Percentiles rank a stretch among this genome's conserved stretches.
Conservation (phyloP, 2,797 vertebrate species). For the Micropoecilia bifurca region DNA sequence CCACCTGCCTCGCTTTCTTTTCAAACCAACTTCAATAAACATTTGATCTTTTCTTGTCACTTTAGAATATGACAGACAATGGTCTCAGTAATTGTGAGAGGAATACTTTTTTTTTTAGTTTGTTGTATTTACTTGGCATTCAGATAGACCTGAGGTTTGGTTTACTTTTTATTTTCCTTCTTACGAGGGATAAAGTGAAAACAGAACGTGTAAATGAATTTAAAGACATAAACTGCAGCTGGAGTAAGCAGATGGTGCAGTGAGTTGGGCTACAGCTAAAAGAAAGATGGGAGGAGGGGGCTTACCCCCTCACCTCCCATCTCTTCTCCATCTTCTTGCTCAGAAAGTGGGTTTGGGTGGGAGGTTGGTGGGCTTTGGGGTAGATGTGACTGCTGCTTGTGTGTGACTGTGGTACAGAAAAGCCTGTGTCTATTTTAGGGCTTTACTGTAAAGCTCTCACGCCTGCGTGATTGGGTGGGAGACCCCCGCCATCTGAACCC, state of each 20-base stretch:
- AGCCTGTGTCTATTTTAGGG: constrained; percentile 99
- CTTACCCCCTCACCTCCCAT: constrained; percentile 48
- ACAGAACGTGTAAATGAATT: constrained; percentile 16
- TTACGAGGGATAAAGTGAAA: constrained; percentile 23
- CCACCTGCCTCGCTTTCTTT: constrained; percentile 51
- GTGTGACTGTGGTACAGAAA: constrained; percentile 99
- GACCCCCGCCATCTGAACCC: constrained; percentile 97
- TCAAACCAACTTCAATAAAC: constrained; percentile 19
- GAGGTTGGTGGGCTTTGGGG: constrained; percentile 56
- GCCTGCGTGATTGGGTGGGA: constrained; percentile 99
- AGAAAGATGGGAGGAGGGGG: constrained; percentile 54
- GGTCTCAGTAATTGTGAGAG: constrained; percentile 24
- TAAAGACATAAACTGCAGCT: constrained; percentile 8
- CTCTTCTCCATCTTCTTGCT: constrained; percentile 52
- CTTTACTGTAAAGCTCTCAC: constrained; percentile 99
- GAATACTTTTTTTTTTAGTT: constrained; percentile 7
- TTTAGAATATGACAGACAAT: constrained; percentile 36
- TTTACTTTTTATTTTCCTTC: constrained; percentile 46
- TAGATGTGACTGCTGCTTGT: constrained; percentile 95
- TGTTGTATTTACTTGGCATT: constrained; percentile 33
- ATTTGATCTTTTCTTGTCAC: constrained; percentile 25
- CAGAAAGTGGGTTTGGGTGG: constrained; percentile 50
- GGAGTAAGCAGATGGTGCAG: constrained; percentile 16
- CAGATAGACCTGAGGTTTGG: constrained; percentile 46
- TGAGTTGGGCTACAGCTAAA: constrained; percentile 37